phyloP scores from a whole-genome alignment of 2,113 vertebrate species.

The Callopanchax toddi region DNA sequence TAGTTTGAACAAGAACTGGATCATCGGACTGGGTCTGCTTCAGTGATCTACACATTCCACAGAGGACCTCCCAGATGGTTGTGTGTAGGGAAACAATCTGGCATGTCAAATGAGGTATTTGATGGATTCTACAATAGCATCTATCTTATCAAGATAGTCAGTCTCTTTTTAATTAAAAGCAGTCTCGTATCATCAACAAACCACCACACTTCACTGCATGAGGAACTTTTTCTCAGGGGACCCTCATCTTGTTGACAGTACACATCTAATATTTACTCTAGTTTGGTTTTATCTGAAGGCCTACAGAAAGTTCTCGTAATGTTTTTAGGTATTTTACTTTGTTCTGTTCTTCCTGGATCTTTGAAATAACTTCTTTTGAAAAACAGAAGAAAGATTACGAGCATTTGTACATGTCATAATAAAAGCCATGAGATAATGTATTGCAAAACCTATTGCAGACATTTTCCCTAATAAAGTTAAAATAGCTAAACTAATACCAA shows the following conservation, averaged over 20 bases:
- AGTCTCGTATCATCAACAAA: background rate
- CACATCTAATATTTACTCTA: background rate
- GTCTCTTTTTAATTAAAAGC: background rate
- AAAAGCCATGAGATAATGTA: too few relatives aligned
- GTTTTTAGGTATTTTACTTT: background rate
- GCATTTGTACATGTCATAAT: too few relatives aligned
- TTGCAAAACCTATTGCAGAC: too few relatives aligned
- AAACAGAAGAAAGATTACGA: too few relatives aligned
- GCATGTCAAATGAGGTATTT: constrained; percentile 1
- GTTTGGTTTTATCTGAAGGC: background rate
- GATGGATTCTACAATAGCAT: background rate
- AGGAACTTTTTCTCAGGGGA: background rate
- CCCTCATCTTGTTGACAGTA: background rate
- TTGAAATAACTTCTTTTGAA: too few relatives aligned
- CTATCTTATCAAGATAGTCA: background rate
- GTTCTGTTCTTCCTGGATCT: too few relatives aligned
- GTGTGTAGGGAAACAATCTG: background rate
- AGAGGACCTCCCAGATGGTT: background rate
- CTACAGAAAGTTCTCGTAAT: background rate
- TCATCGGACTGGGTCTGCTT: background rate
- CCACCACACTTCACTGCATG: background rate
- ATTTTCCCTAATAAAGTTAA: too few relatives aligned
- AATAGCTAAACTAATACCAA: too few relatives aligned
- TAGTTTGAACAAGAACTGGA: background rate
- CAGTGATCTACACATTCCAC: background rate